These are phyloP conservation scores for Proisotoma minuta DNA, from an alignment of 2,888 invertebrate genomes.

Conservation along the genomic window DNA sequence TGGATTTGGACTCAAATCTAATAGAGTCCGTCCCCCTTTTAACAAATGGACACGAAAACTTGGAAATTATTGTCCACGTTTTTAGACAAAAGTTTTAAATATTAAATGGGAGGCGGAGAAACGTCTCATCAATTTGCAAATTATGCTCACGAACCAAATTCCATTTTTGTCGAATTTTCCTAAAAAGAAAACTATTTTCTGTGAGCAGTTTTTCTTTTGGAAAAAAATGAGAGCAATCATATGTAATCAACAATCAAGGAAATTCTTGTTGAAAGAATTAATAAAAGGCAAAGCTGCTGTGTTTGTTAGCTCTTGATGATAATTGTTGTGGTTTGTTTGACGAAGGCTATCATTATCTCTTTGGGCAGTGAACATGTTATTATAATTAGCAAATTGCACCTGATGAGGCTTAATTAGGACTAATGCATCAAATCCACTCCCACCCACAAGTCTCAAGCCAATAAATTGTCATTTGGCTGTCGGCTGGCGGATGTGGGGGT, in stretches of 20 bases:
- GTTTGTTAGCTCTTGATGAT: not conserved
- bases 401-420: not conserved
- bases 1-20: not conserved
- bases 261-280: no score
- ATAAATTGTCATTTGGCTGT: no score
- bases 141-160: not conserved
- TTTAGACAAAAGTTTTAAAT: not conserved
- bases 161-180: no score
- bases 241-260: not conserved
- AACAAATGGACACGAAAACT: constrained; percentile 4
- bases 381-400: not conserved
- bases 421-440: no score
- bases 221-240: not conserved
- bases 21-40: not conserved
- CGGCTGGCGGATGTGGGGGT: no score
- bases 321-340: not conserved
- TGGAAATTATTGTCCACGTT: not conserved
- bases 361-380: not conserved
- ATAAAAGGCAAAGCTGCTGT: not conserved
- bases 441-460: no score
- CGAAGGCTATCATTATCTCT: not conserved
- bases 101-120: not conserved
- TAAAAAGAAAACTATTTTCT: not conserved
- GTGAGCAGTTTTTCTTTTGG: no score
- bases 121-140: constrained; percentile 3